These are phyloP conservation scores for Hirtodrosophila histrioides DNA, from an alignment of 2,888 invertebrate genomes.

Conservation along the genomic window DNA sequence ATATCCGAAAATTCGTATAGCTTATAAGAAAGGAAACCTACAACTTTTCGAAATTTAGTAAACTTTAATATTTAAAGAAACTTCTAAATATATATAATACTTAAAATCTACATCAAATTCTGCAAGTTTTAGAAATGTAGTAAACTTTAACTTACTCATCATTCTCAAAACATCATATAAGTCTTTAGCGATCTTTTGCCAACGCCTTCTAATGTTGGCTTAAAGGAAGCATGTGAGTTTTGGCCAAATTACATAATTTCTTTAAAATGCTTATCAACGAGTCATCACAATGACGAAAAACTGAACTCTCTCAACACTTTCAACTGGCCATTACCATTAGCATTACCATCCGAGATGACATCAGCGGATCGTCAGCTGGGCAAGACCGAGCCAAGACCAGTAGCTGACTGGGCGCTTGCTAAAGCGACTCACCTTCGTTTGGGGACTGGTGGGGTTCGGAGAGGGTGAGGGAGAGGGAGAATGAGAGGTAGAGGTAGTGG, in stretches of 20 bases:
- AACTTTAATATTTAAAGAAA: too few species aligned
- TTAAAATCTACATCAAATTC: too few species aligned
- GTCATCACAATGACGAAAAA: constrained; percentile 19
- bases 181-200: too few species aligned
- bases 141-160: too few species aligned
- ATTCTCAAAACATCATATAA: too few species aligned
- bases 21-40: too few species aligned
- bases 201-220: neutral
- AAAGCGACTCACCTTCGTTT: constrained; percentile 59
- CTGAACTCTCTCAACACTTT: constrained; percentile 9
- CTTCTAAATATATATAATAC: too few species aligned
- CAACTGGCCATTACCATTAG: constrained; percentile 15
- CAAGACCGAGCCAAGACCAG: constrained; percentile 59
- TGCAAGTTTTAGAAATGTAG: too few species aligned
- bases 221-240: constrained; percentile 3
- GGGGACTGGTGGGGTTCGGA: neutral
- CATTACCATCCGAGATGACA: constrained; percentile 52
- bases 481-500: too few species aligned
- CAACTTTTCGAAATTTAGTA: too few species aligned
- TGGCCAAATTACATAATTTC: constrained; percentile 15
- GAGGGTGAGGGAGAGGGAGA: too few species aligned
- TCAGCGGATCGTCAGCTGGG: constrained; percentile 51
- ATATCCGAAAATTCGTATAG: too few species aligned
- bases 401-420: constrained; percentile 43
- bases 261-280: constrained; percentile 16